These are phyloP conservation scores for Columba janthina DNA, from an alignment of 2,113 vertebrate species.

Conservation along the genomic window DNA sequence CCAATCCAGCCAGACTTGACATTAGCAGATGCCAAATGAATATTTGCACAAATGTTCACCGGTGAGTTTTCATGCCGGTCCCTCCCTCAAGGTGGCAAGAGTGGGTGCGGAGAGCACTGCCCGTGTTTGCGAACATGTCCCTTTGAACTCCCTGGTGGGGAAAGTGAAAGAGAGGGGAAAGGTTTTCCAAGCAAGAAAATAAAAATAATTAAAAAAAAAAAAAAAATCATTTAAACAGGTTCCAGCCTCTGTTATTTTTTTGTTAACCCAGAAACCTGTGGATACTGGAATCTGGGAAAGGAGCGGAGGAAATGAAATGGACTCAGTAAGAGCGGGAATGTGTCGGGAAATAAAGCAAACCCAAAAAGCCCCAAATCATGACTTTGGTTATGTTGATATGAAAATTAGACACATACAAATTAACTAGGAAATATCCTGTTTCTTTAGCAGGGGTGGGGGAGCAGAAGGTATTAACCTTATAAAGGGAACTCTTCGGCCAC, in stretches of 20 bases:
- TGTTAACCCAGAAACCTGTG: constrained; percentile 45
- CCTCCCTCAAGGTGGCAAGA: constrained; percentile 65
- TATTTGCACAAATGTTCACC: constrained; percentile 66
- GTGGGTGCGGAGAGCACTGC: constrained; percentile 41
- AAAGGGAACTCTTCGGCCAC: constrained; percentile 47
- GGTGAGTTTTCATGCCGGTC: constrained; percentile 30
- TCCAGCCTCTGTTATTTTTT: constrained; percentile 50
- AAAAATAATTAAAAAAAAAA: neutral
- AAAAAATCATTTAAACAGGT: constrained; percentile 14
- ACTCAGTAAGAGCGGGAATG: neutral
- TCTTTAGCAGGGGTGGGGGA: neutral
- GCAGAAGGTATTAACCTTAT: constrained; percentile 29
- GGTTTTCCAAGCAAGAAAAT: constrained; percentile 62
- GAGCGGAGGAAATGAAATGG: neutral
- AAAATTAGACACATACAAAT: constrained; percentile 61
- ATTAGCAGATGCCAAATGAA: constrained; percentile 67
- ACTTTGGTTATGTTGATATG: constrained; percentile 29
- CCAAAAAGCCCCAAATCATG: neutral
- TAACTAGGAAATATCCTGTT: constrained; percentile 62
- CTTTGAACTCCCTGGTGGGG: constrained; percentile 61
- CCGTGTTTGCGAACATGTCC: constrained; percentile 44
- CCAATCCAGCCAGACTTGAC: constrained; percentile 67
- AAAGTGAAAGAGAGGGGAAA: constrained; percentile 58
- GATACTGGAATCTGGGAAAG: constrained; percentile 9
- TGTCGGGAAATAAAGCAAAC: neutral